Percentiles rank a stretch among this genome's conserved stretches.
phyloP scores from a whole-genome alignment of 2,888 invertebrate genomes.

The Eilema griseolum region DNA sequence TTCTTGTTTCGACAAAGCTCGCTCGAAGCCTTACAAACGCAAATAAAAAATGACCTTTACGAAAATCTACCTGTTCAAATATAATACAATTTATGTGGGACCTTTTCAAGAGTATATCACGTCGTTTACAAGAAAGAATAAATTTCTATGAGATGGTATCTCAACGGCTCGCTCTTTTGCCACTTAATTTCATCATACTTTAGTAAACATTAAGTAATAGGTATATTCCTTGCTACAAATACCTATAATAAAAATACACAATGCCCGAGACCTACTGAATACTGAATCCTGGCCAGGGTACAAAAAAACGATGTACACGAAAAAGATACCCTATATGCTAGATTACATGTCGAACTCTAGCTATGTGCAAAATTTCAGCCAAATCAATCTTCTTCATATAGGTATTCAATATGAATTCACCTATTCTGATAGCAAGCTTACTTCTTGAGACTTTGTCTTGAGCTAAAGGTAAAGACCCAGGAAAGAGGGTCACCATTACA shows the following conservation, averaged over 20 bases:
- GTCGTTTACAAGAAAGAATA: constrained; percentile 2
- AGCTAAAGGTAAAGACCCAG: no score
- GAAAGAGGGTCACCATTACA: no score
- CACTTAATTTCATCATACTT: neutral
- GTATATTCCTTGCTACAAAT: neutral
- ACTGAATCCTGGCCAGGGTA: neutral
- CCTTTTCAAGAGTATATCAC: neutral
- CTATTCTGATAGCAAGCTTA: no score
- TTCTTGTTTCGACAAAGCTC: neutral
- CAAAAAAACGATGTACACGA: neutral
- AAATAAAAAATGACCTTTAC: neutral
- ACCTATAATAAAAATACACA: neutral
- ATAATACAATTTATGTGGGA: neutral
- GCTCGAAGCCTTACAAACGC: neutral
- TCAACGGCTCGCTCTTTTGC: neutral
- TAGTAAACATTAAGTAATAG: neutral
- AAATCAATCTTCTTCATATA: no score
- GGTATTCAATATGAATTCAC: no score
- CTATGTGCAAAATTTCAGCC: no score
- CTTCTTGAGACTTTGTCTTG: no score
- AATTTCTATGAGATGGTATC: neutral
- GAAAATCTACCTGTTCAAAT: neutral
- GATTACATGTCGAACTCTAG: no score
- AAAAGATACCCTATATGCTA: neutral
- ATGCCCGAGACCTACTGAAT: neutral